Percentiles rank a stretch among this genome's conserved stretches.
Conservation (phyloP, 2,888 invertebrate species). For the Dolichopus griseipennis region DNA sequence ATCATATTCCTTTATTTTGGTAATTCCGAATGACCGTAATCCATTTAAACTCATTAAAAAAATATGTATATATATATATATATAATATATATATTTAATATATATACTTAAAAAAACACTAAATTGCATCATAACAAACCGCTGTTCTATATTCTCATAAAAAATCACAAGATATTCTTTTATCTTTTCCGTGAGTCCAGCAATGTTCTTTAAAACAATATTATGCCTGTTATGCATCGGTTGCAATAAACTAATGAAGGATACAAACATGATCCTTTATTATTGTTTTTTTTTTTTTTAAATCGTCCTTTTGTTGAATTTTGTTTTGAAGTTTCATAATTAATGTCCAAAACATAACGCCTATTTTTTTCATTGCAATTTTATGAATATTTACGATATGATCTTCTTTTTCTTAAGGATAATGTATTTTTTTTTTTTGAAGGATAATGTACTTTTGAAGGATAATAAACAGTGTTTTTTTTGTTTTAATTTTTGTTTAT, state of each 20-base stretch:
- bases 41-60: too few species aligned
- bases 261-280: neutral
- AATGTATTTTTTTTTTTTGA: too few species aligned
- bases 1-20: too few species aligned
- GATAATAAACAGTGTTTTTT: neutral
- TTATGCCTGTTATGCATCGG: too few species aligned
- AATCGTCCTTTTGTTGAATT: neutral
- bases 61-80: too few species aligned
- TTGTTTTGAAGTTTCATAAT: slow-evolving; percentile 12
- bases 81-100: too few species aligned
- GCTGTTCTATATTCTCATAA: neutral
- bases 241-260: neutral
- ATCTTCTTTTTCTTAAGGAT: too few species aligned
- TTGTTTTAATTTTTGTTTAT: too few species aligned
- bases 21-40: too few species aligned
- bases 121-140: slow-evolving; percentile 8
- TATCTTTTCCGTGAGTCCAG: slow-evolving; percentile 7
- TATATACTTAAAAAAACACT: neutral
- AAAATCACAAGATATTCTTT: neutral
- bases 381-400: too few species aligned
- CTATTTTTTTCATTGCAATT: slow-evolving; percentile 12
- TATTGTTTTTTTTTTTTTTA: neutral
- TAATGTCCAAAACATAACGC: slow-evolving; percentile 17
- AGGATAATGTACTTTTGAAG: neutral
- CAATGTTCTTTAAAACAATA: too few species aligned